Conservation (phyloP, 2,888 invertebrate genomes). For the Hetaerina titia region DNA sequence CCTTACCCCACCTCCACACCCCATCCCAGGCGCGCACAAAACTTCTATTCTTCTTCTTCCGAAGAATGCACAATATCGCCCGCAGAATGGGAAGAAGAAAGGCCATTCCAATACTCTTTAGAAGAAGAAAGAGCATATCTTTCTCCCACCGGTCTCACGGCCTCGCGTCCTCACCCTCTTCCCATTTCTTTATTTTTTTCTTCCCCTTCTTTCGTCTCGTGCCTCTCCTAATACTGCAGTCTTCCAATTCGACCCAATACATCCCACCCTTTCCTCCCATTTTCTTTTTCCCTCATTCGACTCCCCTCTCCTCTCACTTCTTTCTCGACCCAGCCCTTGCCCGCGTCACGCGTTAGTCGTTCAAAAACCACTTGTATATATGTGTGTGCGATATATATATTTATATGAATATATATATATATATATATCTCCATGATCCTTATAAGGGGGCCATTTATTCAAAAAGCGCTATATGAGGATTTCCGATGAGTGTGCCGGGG, state of each 20-base stretch:
- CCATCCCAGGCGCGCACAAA: not conserved
- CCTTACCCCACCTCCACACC: not conserved
- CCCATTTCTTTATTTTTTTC: not conserved
- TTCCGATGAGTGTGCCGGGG: not conserved
- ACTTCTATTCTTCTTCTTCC: slow-evolving; percentile 66
- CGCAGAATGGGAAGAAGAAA: slow-evolving; percentile 58
- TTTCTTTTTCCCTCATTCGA: not conserved
- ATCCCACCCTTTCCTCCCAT: not conserved
- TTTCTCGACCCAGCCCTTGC: not conserved
- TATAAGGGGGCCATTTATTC: slow-evolving; percentile 19
- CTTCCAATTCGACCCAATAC: not conserved
- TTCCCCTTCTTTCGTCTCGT: not conserved
- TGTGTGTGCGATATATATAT: not conserved
- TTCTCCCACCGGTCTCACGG: not conserved
- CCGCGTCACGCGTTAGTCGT: slow-evolving; percentile 11
- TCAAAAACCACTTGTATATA: not conserved
- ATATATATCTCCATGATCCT: not conserved
- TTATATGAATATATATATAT: not conserved
- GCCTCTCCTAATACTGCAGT: not conserved
- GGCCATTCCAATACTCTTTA: slow-evolving; percentile 60
- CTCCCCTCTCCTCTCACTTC: not conserved
- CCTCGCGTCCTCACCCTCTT: not conserved
- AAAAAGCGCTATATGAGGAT: slow-evolving; percentile 31
- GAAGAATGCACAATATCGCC: slow-evolving; percentile 66
- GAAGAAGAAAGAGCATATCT: slow-evolving; percentile 60